Base-by-base conservation (phyloP, 2,113 vertebrate species). In the Amphiprion percula region DNA sequence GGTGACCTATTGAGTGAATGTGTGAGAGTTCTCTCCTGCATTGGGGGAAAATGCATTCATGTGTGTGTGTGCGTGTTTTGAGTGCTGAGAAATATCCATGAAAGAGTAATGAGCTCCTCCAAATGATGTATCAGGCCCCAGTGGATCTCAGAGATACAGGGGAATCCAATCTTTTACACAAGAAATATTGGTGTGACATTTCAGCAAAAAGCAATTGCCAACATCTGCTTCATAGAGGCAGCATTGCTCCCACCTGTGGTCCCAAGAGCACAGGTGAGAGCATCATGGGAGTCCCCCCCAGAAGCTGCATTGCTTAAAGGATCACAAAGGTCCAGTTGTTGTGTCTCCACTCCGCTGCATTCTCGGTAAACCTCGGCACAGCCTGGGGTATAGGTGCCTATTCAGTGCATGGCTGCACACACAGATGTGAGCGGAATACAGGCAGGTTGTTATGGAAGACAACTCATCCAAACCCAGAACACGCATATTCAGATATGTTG, bases 61-160 rank as follows among this genome's bases (percentile, higher is more conserved):
- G 39, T 33, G 64, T 71, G 77, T 62, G 62, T 72, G 46, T 58
- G 46, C 17, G 52, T 61, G 30, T 64, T 76, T 76, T 9, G 11
- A 70, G 61, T 69, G 41, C 62, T 61, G 30, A 80, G 53, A 72
- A 74, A 23, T 28, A n/a, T 65, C 74, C 77, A 77, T 87, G 62
- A 88, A 87, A 86, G 76, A 87, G 56, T 91, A 91, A 91, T 90
- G 90, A 91, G 79, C 68, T 79, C 47, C 58, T 79, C 54, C 58
- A 64, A 82, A 88, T 85, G 80, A 93, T 74, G 64, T 82, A 76
- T 82, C 74, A 44, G 72, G 78, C 84, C 82, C 73, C 24, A 16
- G 79, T 79, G 78, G 66, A 68, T 67, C 54, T 3, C 24, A 53
- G 49, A 80, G 68, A 88, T 72, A 47, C 67, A 59, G 49, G 53